Evolutionary conservation across 2,113 vertebrate species (phyloP).

Genomic region (Galbula dea): DNA sequence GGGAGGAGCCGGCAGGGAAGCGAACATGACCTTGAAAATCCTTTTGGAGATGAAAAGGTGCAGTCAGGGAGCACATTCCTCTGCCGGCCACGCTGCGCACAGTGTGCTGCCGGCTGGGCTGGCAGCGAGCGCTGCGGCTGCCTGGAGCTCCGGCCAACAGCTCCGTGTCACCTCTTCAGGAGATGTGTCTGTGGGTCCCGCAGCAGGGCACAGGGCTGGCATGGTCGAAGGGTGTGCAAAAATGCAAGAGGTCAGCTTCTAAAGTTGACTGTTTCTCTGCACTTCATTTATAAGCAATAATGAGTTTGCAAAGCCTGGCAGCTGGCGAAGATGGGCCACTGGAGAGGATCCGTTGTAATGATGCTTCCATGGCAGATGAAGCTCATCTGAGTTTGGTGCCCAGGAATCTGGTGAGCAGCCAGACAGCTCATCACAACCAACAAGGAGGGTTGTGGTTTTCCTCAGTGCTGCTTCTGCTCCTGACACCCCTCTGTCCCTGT

Average conservation of each 20-base stretch:
- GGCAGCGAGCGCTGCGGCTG: background rate
- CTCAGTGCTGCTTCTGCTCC: background rate
- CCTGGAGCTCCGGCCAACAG: background rate
- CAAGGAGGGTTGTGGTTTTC: background rate
- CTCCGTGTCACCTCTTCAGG: background rate
- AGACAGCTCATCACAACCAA: background rate
- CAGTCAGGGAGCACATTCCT: conserved; percentile 20
- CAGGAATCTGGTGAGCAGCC: background rate
- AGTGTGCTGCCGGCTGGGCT: background rate
- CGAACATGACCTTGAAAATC: conserved; percentile 69
- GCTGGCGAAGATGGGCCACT: background rate
- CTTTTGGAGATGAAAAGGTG: conserved; percentile 53
- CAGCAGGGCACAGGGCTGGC: rapidly evolving
- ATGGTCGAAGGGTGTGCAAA: rapidly evolving
- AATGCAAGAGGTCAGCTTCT: background rate
- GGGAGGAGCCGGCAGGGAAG: conserved; percentile 68
- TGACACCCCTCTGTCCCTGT: background rate
- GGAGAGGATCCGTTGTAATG: background rate
- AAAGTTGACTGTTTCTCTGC: rapidly evolving
- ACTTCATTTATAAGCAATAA: background rate
- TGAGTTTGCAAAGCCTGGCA: background rate
- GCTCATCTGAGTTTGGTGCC: background rate
- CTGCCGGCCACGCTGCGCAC: background rate
- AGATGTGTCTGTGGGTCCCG: rapidly evolving
- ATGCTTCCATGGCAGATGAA: background rate